Base-by-base conservation (phyloP, 2,113 vertebrate genomes). In the Onychorhynchus coronatus region DNA sequence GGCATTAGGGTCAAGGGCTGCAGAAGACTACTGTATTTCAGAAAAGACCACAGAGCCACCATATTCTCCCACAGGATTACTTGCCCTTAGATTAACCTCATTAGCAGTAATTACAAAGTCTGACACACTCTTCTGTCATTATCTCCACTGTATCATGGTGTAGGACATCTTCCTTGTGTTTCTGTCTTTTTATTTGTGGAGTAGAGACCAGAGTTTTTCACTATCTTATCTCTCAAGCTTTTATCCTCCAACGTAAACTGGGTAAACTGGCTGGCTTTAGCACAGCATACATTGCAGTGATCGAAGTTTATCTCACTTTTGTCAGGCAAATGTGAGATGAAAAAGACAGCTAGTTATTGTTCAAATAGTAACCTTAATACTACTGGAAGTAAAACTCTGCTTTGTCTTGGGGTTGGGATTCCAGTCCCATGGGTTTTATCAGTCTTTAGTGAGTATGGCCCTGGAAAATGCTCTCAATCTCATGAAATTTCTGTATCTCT, bases 21-120 rank as follows among this genome's bases (percentile, higher is more conserved):
- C 63, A 93, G 55, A 86, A 84, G 61, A 18, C 31, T 93, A 68
- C 28, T 55, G 24, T 74, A 33, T 93, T 92, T 93, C 59, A 67
- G 85, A 67, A 39, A 56, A 89, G 31, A 17, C 50, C 67, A 62
- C 59, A 73, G 81, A 86, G 56, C 55, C 22, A 56, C 46, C 59
- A 23, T 39, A 65, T 87, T 91, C 83, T 93, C 56, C 68, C 52
- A 44, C 33, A 86, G 86, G 86, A 90, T 93, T 74, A 85, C 59
- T 23, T 95, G 73, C 70, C 91, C 73, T 87, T 67, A 92, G 80
- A 74, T 95, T 95, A 94, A 93, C 89, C 89, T 95, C 77, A 89
- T 91, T 92, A 93, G 74, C 63, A 85, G 72, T 80, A 93, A 90
- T 95, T 96, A 83, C 85, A 41, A 94, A 92, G 92, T 88, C 92